phyloP scores from a whole-genome alignment of 64 coral and sea anemone species.

The Orbicella faveolata region DNA sequence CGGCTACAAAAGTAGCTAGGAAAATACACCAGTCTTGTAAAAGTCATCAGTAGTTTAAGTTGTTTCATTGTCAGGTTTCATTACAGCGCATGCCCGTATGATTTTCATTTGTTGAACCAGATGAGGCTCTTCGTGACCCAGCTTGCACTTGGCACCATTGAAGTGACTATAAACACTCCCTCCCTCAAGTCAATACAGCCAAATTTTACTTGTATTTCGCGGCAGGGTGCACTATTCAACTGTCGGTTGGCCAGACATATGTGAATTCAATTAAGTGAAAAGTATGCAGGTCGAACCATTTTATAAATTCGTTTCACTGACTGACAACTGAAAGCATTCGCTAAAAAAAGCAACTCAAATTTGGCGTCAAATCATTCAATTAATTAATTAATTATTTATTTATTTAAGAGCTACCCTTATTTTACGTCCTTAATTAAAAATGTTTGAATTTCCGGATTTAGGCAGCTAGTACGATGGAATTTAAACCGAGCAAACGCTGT shows the following conservation, averaged over 20 bases:
- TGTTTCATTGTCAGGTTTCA: not conserved
- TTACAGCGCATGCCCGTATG: not conserved
- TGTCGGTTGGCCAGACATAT: not conserved
- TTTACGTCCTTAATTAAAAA: not conserved
- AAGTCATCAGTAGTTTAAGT: not conserved
- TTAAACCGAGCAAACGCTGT: not conserved
- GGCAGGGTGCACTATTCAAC: slow-evolving; percentile 20
- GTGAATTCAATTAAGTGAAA: not conserved
- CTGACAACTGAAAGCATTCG: no score
- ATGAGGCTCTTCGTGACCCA: not conserved
- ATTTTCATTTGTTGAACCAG: not conserved
- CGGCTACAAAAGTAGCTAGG: not conserved
- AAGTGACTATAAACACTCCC: not conserved
- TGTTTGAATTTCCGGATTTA: not conserved
- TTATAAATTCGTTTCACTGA: no score
- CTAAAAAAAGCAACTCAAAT: not conserved
- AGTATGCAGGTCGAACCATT: not conserved
- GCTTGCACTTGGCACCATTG: not conserved
- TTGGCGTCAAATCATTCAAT: not conserved
- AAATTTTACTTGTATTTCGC: not conserved
- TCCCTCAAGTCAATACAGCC: not conserved
- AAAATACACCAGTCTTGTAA: not conserved
- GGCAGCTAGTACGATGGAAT: not conserved
- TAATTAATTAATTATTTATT: no score
- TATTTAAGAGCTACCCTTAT: not conserved